phyloP scores from a whole-genome alignment of 2,888 invertebrate genomes.

The Cosmopolites sordidus region DNA sequence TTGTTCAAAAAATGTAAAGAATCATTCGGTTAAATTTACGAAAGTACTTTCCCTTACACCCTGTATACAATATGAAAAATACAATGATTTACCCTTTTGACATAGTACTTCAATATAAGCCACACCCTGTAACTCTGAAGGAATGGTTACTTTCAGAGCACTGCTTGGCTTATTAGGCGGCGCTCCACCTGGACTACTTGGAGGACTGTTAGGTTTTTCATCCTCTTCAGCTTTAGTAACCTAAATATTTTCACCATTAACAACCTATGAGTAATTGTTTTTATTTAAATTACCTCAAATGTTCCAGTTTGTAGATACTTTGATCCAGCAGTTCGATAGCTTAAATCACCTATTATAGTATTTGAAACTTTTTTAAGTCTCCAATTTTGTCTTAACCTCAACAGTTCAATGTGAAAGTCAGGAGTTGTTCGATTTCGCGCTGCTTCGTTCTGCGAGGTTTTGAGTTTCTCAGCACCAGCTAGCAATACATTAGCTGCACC shows the following conservation, averaged over 20 bases:
- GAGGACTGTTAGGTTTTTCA: constrained; percentile 50
- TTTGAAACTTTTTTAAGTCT: constrained; percentile 93
- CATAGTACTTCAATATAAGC: constrained; percentile 95
- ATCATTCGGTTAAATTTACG: too few relatives aligned
- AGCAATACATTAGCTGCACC: constrained; percentile 76
- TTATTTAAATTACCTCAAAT: constrained; percentile 50
- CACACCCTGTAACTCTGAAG: constrained; percentile 90
- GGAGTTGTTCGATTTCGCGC: constrained; percentile 72
- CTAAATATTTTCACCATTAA: constrained; percentile 5
- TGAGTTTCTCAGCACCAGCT: constrained; percentile 81
- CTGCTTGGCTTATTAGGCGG: constrained; percentile 60
- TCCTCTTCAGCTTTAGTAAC: constrained; percentile 83
- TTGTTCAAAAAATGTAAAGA: too few relatives aligned
- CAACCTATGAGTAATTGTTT: background rate
- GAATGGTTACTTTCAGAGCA: constrained; percentile 85
- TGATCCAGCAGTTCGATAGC: constrained; percentile 93
- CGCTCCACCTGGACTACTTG: constrained; percentile 46
- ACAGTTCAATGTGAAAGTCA: constrained; percentile 89
- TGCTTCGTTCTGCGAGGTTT: constrained; percentile 75
- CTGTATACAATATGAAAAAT: too few relatives aligned
- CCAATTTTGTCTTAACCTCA: constrained; percentile 90
- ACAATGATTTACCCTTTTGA: constrained; percentile 66
- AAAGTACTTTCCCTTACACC: too few relatives aligned
- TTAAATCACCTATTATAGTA: constrained; percentile 91
- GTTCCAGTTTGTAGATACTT: constrained; percentile 85